Conservation (phyloP, 92 coral and sea anemone genomes). For the Palythoa grandiflora region DNA sequence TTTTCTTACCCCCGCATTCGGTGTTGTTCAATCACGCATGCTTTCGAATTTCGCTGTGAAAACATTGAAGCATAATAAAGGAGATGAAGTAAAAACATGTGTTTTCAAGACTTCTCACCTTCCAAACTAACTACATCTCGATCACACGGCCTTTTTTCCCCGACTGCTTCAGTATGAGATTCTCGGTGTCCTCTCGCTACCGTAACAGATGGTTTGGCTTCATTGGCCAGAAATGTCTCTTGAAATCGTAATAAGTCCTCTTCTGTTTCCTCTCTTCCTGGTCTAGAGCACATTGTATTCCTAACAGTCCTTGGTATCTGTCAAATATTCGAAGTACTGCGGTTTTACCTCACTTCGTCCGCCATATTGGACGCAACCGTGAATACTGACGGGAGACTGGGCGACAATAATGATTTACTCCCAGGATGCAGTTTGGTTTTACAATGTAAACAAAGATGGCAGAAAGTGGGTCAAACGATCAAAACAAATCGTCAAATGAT, state of each 20-base stretch:
- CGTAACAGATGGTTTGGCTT: slow-evolving; percentile 75
- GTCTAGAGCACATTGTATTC: slow-evolving; percentile 82
- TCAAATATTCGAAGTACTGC: no score
- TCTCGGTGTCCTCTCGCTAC: slow-evolving; percentile 64
- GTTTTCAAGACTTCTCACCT: slow-evolving; percentile 57
- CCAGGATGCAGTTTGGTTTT: slow-evolving; percentile 10
- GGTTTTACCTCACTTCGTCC: slow-evolving; percentile 23
- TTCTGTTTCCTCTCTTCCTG: slow-evolving; percentile 87
- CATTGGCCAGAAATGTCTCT: slow-evolving; percentile 77
- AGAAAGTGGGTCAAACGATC: slow-evolving; percentile 68
- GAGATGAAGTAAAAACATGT: neutral
- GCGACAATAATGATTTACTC: neutral
- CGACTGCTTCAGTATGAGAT: slow-evolving; percentile 2
- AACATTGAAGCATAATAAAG: neutral
- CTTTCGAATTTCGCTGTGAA: neutral
- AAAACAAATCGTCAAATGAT: slow-evolving; percentile 43
- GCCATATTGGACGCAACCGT: slow-evolving; percentile 25
- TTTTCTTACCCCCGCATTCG: neutral
- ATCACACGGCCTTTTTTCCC: slow-evolving; percentile 52
- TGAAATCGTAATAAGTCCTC: slow-evolving; percentile 86
- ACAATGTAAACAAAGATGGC: slow-evolving; percentile 82
- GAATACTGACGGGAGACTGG: neutral
- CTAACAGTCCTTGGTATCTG: no score
- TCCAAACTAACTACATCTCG: slow-evolving; percentile 90
- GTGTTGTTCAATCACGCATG: neutral